Base-by-base conservation (phyloP, 2,888 invertebrate species). In the Linnaemya tessellans region DNA sequence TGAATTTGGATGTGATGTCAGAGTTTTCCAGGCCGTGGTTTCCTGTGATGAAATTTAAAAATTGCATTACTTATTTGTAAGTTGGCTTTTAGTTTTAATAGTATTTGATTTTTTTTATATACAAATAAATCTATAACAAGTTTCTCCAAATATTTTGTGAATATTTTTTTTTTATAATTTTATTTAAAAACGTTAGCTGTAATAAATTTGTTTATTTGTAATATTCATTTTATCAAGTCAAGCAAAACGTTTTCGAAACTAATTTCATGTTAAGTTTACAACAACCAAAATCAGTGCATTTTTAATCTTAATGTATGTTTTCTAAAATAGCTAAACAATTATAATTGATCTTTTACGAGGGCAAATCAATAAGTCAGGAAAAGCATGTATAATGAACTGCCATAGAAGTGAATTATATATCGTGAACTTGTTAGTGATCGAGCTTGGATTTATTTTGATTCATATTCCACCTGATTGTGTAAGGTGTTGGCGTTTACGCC, bases 1-100 rank as follows among this genome's bases (percentile, higher is more conserved):
- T 25, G 92, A 91, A 88, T 92, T 92, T 68, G 92, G 92, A 88
- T 92, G 92, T 83, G 92, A 90, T 87, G 92, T 92, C 81, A 93
- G 88, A 84, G 91, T 91, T 88, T 92, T 92, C 92, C 92, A 93
- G 89, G 93, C 92, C 87, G 90, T 90, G 54, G 92, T 89, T 89
- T 93, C 92, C 92, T 92, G 89, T 64, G 90, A 90, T 22, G 46
- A 84, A 41, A 56, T 54, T 22, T 15, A 30, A 3, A 56, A 30
- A 8, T 5, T 25, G 54, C 13, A 3, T 54, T 22, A 25, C 13
- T 54, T 54, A 4, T 54, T 22, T 0, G 43, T 38, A 8, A 38
- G 38, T 41, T 41, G 2, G 18, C 51, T 7, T 51, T 51, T n/a
- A 49, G 9, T 46, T 51, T 51, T 51, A 22, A 13, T 11, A 5